phyloP scores from a whole-genome alignment of 2,888 invertebrate species.

The Neoscelio sp. region DNA sequence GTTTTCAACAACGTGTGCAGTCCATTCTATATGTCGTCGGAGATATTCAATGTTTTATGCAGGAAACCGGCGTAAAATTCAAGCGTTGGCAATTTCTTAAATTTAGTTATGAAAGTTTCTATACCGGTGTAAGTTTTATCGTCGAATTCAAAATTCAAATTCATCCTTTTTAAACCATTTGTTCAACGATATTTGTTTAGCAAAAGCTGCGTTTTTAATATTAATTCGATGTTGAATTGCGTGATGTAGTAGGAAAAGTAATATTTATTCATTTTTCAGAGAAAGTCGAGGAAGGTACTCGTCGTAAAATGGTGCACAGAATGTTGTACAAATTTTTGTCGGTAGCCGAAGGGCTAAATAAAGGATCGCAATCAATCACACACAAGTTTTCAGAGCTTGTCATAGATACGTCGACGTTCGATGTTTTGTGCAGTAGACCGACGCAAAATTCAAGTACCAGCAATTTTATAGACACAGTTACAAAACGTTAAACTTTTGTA shows the following conservation, averaged over 20 bases:
- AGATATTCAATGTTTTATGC: too few relatives aligned
- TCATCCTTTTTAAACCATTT: too few relatives aligned
- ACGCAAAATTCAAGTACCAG: slow-evolving; percentile 26
- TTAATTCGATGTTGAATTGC: not conserved
- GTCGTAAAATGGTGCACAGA: slow-evolving; percentile 31
- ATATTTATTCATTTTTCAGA: slow-evolving; percentile 32
- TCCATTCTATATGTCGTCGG: too few relatives aligned
- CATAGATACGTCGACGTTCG: slow-evolving; percentile 39
- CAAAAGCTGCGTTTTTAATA: not conserved
- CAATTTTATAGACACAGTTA: slow-evolving; percentile 15
- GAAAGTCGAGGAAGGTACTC: slow-evolving; percentile 32
- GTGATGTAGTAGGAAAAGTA: slow-evolving; percentile 34
- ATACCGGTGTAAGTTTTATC: too few relatives aligned
- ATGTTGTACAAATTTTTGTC: slow-evolving; percentile 28
- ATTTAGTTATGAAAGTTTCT: too few relatives aligned
- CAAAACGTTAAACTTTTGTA: not conserved
- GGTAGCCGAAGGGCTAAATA: slow-evolving; percentile 36
- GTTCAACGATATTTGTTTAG: too few relatives aligned
- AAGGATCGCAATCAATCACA: slow-evolving; percentile 50
- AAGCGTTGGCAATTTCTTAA: too few relatives aligned
- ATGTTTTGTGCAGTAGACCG: slow-evolving; percentile 33
- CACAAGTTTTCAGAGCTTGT: slow-evolving; percentile 31
- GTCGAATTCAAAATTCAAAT: too few relatives aligned
- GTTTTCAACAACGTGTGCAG: too few relatives aligned
- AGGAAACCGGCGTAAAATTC: too few relatives aligned